phyloP scores from a whole-genome alignment of 2,797 vertebrate species.

The Poeciliopsis infans region DNA sequence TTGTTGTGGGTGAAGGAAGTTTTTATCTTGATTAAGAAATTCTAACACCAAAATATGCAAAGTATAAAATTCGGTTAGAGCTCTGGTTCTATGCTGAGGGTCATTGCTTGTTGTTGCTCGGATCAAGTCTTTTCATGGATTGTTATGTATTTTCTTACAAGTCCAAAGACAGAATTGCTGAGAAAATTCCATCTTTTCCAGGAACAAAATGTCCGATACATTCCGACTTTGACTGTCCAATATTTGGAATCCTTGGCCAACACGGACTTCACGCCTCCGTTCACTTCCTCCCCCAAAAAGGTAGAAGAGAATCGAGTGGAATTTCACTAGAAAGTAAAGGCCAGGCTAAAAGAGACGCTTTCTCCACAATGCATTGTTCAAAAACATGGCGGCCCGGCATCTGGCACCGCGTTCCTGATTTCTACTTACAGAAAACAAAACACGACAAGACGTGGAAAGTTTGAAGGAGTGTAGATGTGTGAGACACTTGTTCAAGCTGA shows the following conservation, averaged over 20 bases:
- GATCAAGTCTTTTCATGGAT: background rate
- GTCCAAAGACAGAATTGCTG: background rate
- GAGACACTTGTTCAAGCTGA: background rate
- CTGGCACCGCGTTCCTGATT: background rate
- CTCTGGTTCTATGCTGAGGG: background rate
- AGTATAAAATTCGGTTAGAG: background rate
- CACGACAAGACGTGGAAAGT: background rate
- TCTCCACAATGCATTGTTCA: background rate
- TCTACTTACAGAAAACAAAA: background rate
- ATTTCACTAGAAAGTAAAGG: background rate
- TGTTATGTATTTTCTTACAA: background rate
- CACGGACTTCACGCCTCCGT: background rate
- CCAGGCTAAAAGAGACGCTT: background rate
- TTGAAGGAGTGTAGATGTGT: background rate
- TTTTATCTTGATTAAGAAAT: background rate
- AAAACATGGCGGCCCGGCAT: background rate
- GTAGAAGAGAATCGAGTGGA: background rate
- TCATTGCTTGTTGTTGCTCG: background rate
- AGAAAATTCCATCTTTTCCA: background rate
- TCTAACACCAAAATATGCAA: background rate
- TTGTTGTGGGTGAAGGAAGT: background rate
- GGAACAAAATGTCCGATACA: background rate
- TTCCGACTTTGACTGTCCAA: background rate
- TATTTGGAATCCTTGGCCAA: too few species aligned
- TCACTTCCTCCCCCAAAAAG: background rate